Conservation (phyloP, 2,113 vertebrate species). For the Peucedramus taeniatus region DNA sequence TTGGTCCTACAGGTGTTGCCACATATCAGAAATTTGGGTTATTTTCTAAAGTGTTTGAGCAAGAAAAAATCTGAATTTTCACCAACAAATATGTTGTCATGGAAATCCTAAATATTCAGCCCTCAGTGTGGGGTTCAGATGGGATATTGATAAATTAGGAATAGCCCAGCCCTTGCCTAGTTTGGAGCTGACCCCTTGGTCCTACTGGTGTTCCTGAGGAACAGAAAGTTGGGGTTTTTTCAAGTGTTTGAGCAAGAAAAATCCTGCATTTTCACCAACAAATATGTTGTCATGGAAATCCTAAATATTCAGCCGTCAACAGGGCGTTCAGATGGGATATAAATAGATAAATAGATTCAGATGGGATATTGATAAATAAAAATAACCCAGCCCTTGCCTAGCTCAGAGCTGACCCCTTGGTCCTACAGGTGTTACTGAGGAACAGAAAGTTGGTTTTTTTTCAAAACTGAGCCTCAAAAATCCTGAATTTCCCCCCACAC, state of each 20-base stretch:
- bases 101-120: slow-evolving; percentile 36
- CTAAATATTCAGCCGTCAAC: not conserved
- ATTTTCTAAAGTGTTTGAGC: not conserved
- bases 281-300: not conserved
- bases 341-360: not conserved
- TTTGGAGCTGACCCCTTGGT: not conserved
- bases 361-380: not conserved
- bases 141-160: not conserved
- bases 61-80: not conserved
- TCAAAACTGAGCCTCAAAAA: not conserved
- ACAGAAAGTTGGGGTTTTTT: not conserved
- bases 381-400: not conserved
- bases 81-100: not conserved
- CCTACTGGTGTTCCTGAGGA: not conserved
- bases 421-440: not conserved
- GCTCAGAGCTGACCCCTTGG: not conserved
- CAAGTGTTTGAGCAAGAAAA: not conserved
- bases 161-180: not conserved
- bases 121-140: not conserved
- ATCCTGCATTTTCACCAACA: not conserved
- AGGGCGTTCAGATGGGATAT: not conserved
- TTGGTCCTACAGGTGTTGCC: not conserved
- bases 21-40: not conserved
- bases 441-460: not conserved
- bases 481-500: not conserved